phyloP scores from a whole-genome alignment of 2,113 vertebrate genomes.

The Cairina moschata region DNA sequence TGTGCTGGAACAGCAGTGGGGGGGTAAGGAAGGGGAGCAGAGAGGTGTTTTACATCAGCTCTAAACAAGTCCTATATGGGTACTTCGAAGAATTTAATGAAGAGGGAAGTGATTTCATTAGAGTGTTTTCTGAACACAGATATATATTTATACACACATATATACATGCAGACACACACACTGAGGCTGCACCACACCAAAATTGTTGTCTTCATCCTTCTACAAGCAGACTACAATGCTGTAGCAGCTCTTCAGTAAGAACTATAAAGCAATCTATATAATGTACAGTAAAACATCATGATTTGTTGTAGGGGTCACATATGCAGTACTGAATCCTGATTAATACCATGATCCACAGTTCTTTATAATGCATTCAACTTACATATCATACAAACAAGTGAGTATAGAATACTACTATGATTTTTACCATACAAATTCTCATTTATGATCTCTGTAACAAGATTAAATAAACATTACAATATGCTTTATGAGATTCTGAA shows the following conservation, averaged over 20 bases:
- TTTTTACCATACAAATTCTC: constrained; percentile 48
- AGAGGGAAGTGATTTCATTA: not conserved
- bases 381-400: constrained; percentile 42
- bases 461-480: constrained; percentile 36
- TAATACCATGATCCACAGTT: constrained; percentile 38
- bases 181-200: not conserved
- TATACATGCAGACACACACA: not conserved
- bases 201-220: not conserved
- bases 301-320: constrained; percentile 42
- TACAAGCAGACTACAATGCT: not conserved
- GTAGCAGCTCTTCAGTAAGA: not conserved
- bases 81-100: not conserved
- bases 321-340: constrained; percentile 34
- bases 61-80: not conserved
- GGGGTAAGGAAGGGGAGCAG: not conserved
- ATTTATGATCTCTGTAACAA: constrained; percentile 21
- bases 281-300: not conserved
- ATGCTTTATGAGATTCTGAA: constrained; percentile 4
- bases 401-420: constrained; percentile 11
- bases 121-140: not conserved
- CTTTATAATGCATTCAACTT: constrained; percentile 36
- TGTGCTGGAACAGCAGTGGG: not conserved
- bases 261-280: not conserved
- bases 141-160: not conserved
- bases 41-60: not conserved